Conservation (phyloP, 2,797 vertebrate species). For the Gymnothorax reevesii region DNA sequence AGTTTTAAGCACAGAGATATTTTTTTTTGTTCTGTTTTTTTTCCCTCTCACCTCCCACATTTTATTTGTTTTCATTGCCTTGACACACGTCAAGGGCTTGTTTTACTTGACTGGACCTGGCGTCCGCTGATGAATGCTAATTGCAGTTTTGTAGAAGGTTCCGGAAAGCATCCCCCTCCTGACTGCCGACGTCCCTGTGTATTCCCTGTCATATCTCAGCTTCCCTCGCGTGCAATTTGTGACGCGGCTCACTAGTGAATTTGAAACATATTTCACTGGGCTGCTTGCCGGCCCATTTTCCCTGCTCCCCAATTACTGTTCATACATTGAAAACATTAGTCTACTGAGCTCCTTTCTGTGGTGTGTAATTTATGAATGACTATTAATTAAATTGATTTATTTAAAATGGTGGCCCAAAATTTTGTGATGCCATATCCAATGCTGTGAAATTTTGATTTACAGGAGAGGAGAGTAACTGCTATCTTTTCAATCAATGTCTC, state of each 20-base stretch:
- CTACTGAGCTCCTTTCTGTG: neutral
- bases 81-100: neutral
- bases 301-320: neutral
- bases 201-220: neutral
- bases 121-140: neutral
- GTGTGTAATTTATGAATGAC: neutral
- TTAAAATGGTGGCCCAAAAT: neutral
- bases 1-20: neutral
- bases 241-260: neutral
- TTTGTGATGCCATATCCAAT: neutral
- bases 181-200: neutral
- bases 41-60: neutral
- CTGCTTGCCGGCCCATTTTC: neutral
- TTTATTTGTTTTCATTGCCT: slow-evolving; percentile 18
- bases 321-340: neutral
- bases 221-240: neutral
- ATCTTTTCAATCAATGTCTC: neutral
- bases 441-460: neutral
- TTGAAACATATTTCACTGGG: neutral
- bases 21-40: neutral
- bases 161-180: neutral
- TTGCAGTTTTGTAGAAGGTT: neutral
- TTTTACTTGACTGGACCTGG: neutral
- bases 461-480: neutral
- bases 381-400: neutral